phyloP scores from a whole-genome alignment of 2,113 vertebrate genomes.

The Gallinago media region DNA sequence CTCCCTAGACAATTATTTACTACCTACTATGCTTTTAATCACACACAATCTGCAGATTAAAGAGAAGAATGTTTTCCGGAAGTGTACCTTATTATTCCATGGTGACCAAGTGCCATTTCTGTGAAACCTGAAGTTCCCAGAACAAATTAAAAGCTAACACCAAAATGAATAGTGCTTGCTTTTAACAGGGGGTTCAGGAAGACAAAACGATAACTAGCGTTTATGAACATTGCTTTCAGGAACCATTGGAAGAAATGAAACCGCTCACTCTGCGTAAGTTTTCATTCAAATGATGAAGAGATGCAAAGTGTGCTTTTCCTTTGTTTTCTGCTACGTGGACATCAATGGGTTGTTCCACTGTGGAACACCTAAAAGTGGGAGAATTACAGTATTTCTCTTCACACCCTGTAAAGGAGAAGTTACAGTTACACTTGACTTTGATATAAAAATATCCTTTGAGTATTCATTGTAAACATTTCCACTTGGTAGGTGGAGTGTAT shows the following conservation, averaged over 20 bases:
- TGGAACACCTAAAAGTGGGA: background rate
- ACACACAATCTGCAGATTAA: background rate
- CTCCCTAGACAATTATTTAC: conserved; percentile 37
- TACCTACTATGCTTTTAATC: background rate
- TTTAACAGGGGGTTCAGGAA: background rate
- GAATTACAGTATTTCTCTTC: background rate
- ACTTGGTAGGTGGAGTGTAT: background rate
- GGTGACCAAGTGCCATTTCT: background rate
- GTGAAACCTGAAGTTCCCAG: background rate
- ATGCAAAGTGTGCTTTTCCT: background rate
- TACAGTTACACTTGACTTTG: background rate
- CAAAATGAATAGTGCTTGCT: background rate
- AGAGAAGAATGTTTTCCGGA: background rate
- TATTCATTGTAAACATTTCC: background rate
- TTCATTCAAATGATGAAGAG: background rate
- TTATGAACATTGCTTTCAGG: background rate
- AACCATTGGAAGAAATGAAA: background rate
- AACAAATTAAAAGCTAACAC: background rate
- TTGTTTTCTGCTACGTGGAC: background rate
- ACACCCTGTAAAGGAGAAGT: background rate
- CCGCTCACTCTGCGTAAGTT: background rate
- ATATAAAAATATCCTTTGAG: background rate
- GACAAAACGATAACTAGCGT: background rate
- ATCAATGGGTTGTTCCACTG: background rate
- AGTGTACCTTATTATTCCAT: background rate